Base-by-base conservation (phyloP, 2,797 vertebrate species). In the Syngnathus rostellatus region DNA sequence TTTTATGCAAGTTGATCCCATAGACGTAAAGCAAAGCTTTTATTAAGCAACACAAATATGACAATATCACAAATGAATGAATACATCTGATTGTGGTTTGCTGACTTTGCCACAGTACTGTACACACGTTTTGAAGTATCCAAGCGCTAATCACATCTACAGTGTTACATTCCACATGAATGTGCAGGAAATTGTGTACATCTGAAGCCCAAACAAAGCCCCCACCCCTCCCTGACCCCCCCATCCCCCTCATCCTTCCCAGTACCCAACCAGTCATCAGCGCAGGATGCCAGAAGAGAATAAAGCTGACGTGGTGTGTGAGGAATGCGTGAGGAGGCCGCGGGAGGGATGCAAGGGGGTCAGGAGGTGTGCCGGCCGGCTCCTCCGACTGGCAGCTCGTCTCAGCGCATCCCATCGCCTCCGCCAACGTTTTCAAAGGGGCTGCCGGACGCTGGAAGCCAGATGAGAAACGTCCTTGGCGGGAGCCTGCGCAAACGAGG, bases 311-410 rank as follows among this genome's bases (percentile, higher is more conserved):
- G 67, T 76, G 8, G 60, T 12, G 45, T 25, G 59, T 66, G 70
- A 76, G 87, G 86, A 88, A 89, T 86, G 84, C 74, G 63, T 23
- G 67, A 66, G 55, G 64, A 74, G 75, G 72, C 65, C 50, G 21
- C n/a, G 64, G 73, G 67, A 78, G 62, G 65, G 25, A n/a, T 7
- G 17, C 43, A 39, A 11, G 62, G 55, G 50, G 71, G 11, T 23
- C 51, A 58, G 43, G 55, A 21, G 60, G 60, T 16, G 40, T 3
- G 70, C 46, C 60, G 64, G 70, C 46, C 60, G 64, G 41, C 50
- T 69, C 59, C 53, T 64, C 68, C 48, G 68, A 37, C 66, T 40
- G 70, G 68, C 25, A 54, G 65, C 64, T 63, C 70, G 43, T 1
- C 68, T 68, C 58, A 60, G 65, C 61, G 67, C 53, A 67, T 66